These are phyloP conservation scores for Gobiocypris rarus DNA, from an alignment of 2,113 vertebrate species.

Conservation along the genomic window DNA sequence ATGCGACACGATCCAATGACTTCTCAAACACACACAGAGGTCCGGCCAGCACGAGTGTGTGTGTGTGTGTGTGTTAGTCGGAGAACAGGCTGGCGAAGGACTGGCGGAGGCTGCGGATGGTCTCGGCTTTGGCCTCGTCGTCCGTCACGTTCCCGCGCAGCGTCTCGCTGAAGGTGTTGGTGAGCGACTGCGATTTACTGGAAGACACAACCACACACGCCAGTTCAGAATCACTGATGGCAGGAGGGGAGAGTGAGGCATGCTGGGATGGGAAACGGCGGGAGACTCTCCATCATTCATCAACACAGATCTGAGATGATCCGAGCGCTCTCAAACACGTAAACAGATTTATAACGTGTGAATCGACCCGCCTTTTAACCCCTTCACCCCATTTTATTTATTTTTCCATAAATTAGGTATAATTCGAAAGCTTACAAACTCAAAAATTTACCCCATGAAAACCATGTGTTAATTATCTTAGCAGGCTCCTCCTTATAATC, in stretches of 20 bases:
- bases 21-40: neutral
- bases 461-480: too few species aligned
- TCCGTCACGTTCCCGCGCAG: constrained; percentile 82
- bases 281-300: neutral
- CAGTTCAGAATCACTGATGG: neutral
- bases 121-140: constrained; percentile 95
- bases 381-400: too few species aligned
- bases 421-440: too few species aligned
- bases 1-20: too few species aligned
- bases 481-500: too few species aligned
- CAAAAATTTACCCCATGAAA: too few species aligned
- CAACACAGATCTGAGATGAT: neutral
- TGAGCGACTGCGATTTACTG: constrained; percentile 97
- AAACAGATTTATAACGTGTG: neutral
- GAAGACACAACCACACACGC: constrained; percentile 42
- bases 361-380: too few species aligned
- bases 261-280: too few species aligned
- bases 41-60: neutral
- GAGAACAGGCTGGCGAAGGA: constrained; percentile 98
- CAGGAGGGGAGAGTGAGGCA: too few species aligned
- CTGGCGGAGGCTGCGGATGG: constrained; percentile 94
- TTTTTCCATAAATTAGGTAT: too few species aligned
- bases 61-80: constrained; percentile 72
- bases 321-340: neutral
- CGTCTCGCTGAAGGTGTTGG: constrained; percentile 91